Percentiles rank a stretch among this genome's conserved stretches.
Conservation (phyloP, 2,113 vertebrate genomes). For the Xiphophorus maculatus region DNA sequence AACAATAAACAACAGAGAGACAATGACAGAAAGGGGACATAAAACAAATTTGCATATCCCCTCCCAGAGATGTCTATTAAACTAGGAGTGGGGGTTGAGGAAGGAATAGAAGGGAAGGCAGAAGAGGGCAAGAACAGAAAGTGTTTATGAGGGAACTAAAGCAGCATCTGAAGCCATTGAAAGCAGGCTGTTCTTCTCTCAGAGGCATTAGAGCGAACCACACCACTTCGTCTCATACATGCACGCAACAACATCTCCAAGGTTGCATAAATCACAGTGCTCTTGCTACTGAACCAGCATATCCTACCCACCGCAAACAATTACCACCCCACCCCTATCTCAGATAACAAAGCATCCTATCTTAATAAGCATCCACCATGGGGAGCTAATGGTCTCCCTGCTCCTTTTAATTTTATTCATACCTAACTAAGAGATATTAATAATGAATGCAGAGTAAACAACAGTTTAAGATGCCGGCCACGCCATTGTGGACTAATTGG, state of each 20-base stretch:
- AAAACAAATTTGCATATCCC: constrained; percentile 40
- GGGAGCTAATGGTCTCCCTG: constrained; percentile 82
- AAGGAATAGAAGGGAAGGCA: constrained; percentile 18
- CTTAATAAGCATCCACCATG: constrained; percentile 83
- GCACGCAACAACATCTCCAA: constrained; percentile 70
- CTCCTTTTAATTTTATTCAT: constrained; percentile 87
- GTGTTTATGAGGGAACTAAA: constrained; percentile 57
- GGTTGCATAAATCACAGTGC: constrained; percentile 79
- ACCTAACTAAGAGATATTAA: constrained; percentile 86
- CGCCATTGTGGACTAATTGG: constrained; percentile 84
- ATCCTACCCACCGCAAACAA: constrained; percentile 80
- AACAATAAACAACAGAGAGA: constrained; percentile 35
- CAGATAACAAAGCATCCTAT: constrained; percentile 82
- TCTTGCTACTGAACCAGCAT: constrained; percentile 76
- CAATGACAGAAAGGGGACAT: constrained; percentile 54
- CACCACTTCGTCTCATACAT: constrained; percentile 65
- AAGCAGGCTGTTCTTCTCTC: constrained; percentile 66
- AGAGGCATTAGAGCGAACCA: constrained; percentile 67
- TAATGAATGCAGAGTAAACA: constrained; percentile 86
- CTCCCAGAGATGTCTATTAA: constrained; percentile 38
- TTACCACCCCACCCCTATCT: constrained; percentile 74
- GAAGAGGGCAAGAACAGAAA: constrained; percentile 38
- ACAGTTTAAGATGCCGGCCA: constrained; percentile 84
- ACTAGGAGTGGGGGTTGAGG: constrained; percentile 23
- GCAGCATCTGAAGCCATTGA: constrained; percentile 58